Evolutionary conservation across 2,113 vertebrate genomes (phyloP).

Genomic region (Blennius ocellaris): DNA sequence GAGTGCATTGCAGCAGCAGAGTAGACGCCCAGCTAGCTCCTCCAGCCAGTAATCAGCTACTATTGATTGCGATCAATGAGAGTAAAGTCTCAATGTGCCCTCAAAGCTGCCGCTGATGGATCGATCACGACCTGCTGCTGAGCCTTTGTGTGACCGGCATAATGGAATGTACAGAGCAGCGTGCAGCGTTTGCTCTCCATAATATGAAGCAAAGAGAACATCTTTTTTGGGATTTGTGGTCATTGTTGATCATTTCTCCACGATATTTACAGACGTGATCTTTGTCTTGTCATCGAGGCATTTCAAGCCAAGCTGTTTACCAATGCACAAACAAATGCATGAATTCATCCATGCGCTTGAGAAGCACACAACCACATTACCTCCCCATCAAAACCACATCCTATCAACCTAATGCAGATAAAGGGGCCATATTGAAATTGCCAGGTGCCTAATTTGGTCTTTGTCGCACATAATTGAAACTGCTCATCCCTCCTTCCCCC

Average conservation of each 20-base stretch:
- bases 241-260: conserved; percentile 13
- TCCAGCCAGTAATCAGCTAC: conserved; percentile 70
- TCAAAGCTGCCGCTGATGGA: conserved; percentile 51
- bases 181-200: conserved; percentile 19
- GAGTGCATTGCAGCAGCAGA: conserved; percentile 25
- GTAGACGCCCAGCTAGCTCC: conserved; percentile 37
- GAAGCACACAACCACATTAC: conserved; percentile 41
- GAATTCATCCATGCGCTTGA: conserved; percentile 10
- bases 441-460: conserved; percentile 82
- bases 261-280: neutral
- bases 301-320: neutral
- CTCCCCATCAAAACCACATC: conserved; percentile 69
- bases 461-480: conserved; percentile 80
- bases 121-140: conserved; percentile 61
- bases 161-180: conserved; percentile 45
- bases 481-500: conserved; percentile 72
- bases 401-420: conserved; percentile 66
- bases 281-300: neutral
- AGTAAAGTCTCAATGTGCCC: conserved; percentile 73
- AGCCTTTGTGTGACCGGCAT: conserved; percentile 59
- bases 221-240: neutral
- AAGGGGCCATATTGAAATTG: conserved; percentile 76
- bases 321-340: conserved; percentile 4
- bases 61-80: conserved; percentile 77
- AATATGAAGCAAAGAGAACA: conserved; percentile 25